Evolutionary conservation across 2,113 vertebrate genomes (phyloP), one percentile per base, ranked within the genome.

Genomic region (Phodopus roborovskii): DNA sequence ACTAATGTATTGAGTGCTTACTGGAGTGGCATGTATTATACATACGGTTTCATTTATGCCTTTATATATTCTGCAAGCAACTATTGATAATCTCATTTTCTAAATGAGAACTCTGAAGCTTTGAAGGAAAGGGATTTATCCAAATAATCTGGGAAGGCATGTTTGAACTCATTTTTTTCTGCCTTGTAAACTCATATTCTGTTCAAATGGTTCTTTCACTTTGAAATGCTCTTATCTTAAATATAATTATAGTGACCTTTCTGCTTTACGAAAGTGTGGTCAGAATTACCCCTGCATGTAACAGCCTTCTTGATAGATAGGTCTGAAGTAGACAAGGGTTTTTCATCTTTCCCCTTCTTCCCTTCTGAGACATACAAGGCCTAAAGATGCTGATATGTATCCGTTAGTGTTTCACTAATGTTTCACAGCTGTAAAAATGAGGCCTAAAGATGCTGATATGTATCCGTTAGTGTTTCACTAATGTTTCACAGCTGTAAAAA

Each of bases 401-500:
- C 92, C 71, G 53, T 94, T 93, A 91, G 84, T 88, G 68, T 90
- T 92, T 95, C 36, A 62, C 58, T 83, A 83, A 62, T 62, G n/a
- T 39, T 83, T 95, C 30, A 48, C 28, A 86, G 60, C 74, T 92
- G 17, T 79, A 71, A 91, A 90, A 53, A 56, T 20, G 2, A 15
- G 36, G 22, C 6, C 71, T 88, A 19, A 39, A 42, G 20, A 90
- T 22, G 33, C 64, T 64, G 30, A 3, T 60, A 20, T 74, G 30
- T 93, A 33, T 70, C 92, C 71, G 53, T 94, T 93, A 91, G 84
- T 88, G 68, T 90, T 92, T 95, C 36, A 62, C 58, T 83, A 83
- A 62, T 62, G n/a, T 39, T 83, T 95, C 30, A 48, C 28, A 86
- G 60, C 74, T 92, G 17, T 79, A 71, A 91, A 90, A 53, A 56